These are phyloP conservation scores for Pogonus chalceus DNA, from an alignment of 1,140 invertebrate genomes.

Conservation along the genomic window DNA sequence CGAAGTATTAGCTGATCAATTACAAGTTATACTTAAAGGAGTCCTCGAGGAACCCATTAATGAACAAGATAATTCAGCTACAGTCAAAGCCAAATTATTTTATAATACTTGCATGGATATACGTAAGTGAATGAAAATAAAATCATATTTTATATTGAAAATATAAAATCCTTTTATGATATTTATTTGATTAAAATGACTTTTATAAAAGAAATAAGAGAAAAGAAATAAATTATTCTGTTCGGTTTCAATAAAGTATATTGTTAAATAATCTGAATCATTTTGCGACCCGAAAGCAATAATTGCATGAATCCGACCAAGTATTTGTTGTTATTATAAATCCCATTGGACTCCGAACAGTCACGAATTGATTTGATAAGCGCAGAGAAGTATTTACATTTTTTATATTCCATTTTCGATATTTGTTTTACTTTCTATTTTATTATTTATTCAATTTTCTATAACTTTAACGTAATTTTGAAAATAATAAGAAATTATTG, in stretches of 20 bases:
- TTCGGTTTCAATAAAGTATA: no score
- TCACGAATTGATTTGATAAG: neutral
- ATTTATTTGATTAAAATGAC: neutral
- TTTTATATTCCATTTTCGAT: neutral
- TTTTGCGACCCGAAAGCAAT: neutral
- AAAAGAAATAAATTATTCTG: neutral
- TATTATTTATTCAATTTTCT: no score
- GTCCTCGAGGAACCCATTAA: slow-evolving; percentile 60
- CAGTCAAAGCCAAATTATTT: slow-evolving; percentile 72
- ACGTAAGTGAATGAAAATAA: slow-evolving; percentile 66
- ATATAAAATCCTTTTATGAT: neutral
- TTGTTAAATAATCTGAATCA: no score
- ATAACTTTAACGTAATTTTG: no score
- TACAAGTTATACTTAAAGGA: slow-evolving; percentile 74
- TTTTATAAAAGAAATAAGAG: neutral
- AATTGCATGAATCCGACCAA: neutral
- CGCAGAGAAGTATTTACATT: neutral
- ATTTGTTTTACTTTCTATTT: no score
- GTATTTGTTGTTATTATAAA: neutral
- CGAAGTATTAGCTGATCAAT: slow-evolving; percentile 72
- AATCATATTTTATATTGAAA: no score
- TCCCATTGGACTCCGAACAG: neutral
- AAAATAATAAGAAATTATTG: no score
- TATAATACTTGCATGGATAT: slow-evolving; percentile 81
- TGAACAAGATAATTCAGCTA: slow-evolving; percentile 55